phyloP scores from a whole-genome alignment of 2,888 invertebrate genomes.

The Heliconius cydno region DNA sequence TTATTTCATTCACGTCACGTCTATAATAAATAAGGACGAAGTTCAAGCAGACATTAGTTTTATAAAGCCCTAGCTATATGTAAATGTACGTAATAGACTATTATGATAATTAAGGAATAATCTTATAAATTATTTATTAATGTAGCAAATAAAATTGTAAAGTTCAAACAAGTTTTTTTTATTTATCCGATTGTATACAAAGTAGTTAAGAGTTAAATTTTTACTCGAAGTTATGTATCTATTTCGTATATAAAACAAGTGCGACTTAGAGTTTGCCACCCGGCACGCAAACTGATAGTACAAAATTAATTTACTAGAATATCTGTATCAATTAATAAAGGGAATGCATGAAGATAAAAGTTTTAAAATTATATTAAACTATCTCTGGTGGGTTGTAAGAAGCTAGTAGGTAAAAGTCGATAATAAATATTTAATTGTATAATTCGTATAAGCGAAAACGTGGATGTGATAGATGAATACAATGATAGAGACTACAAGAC shows the following conservation, averaged over 20 bases:
- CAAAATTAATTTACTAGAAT: too few relatives aligned
- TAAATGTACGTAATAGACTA: background rate
- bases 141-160: background rate
- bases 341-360: background rate
- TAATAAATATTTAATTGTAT: background rate
- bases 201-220: background rate
- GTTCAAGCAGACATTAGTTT: background rate
- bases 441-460: background rate
- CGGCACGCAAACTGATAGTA: too few relatives aligned
- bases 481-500: background rate
- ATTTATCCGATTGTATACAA: background rate
- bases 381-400: background rate
- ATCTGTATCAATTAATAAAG: too few relatives aligned
- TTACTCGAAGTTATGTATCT: background rate
- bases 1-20: conserved; percentile 35
- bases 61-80: background rate
- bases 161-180: background rate
- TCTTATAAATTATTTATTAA: background rate
- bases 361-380: background rate
- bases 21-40: conserved; percentile 4
- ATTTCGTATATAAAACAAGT: too few relatives aligned
- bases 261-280: too few relatives aligned
- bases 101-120: background rate
- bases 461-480: background rate
- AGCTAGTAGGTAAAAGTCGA: background rate